phyloP scores from a whole-genome alignment of 1,140 invertebrate genomes.

The Aricia agestis region DNA sequence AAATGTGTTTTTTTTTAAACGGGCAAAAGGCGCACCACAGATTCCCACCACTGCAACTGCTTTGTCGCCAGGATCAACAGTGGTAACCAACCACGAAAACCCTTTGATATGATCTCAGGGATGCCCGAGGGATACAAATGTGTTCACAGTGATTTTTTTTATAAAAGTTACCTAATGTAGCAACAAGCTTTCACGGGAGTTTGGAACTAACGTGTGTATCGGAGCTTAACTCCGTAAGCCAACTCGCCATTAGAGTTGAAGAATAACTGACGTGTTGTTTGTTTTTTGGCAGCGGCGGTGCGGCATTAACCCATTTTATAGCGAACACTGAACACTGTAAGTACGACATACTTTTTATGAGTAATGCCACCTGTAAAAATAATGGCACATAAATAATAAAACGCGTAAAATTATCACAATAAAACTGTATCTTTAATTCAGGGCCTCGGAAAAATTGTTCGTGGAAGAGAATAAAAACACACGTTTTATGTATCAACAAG shows the following conservation, averaged over 20 bases:
- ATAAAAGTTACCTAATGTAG: too few species aligned
- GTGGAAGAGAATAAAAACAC: neutral
- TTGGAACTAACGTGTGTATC: neutral
- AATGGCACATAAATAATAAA: constrained; percentile 3
- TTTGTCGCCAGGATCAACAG: too few species aligned
- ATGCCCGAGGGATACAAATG: too few species aligned
- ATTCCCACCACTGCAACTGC: neutral
- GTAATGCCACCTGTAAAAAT: neutral
- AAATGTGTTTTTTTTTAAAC: too few species aligned
- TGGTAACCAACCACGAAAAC: too few species aligned
- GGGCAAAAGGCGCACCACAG: too few species aligned
- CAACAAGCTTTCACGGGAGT: neutral
- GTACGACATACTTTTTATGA: neutral
- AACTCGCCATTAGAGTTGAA: neutral
- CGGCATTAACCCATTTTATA: constrained; percentile 1
- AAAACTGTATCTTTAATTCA: constrained; percentile 1
- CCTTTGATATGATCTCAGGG: too few species aligned
- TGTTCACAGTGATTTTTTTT: too few species aligned
- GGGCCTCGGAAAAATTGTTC: neutral
- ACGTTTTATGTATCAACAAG: neutral
- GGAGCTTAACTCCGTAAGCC: neutral
- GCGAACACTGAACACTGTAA: neutral
- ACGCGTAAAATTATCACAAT: neutral
- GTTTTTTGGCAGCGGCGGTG: neutral
- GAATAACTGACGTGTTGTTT: neutral